Conservation (phyloP, 2,113 vertebrate genomes). For the Dinomys branickii region DNA sequence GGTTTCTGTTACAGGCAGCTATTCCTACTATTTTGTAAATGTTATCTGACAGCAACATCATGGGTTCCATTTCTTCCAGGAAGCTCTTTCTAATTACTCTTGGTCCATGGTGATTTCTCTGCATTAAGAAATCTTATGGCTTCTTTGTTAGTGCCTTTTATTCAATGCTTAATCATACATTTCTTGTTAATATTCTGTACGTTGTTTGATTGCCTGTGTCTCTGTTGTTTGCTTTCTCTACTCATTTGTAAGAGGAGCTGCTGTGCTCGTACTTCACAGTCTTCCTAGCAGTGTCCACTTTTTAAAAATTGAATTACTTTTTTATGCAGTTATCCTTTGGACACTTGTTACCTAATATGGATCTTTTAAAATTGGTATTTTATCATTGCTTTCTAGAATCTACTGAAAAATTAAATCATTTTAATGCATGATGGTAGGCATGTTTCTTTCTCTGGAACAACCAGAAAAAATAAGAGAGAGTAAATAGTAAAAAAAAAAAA, state of each 20-base stretch:
- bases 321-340: background rate
- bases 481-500: background rate
- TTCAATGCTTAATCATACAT: slow-evolving; percentile 25
- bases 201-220: slow-evolving; percentile 3
- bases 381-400: slow-evolving; percentile 31
- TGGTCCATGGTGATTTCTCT: background rate
- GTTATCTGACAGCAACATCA: background rate
- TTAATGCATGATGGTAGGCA: background rate
- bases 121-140: slow-evolving; percentile 7
- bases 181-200: background rate
- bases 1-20: background rate
- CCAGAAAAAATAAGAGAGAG: slow-evolving; percentile 11
- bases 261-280: background rate
- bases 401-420: slow-evolving; percentile 57
- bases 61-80: background rate
- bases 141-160: slow-evolving; percentile 40
- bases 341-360: slow-evolving; percentile 12
- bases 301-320: slow-evolving; percentile 35
- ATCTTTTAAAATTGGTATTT: slow-evolving; percentile 35
- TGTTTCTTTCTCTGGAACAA: slow-evolving; percentile 26
- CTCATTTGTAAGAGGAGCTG: slow-evolving; percentile 42
- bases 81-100: slow-evolving; percentile 32
- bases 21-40: slow-evolving; percentile 22
- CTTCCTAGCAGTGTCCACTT: background rate
- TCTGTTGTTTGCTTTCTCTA: slow-evolving; percentile 31